Base-by-base conservation (phyloP, 1,140 invertebrate genomes). In the Bombus haemorrhoidalis region DNA sequence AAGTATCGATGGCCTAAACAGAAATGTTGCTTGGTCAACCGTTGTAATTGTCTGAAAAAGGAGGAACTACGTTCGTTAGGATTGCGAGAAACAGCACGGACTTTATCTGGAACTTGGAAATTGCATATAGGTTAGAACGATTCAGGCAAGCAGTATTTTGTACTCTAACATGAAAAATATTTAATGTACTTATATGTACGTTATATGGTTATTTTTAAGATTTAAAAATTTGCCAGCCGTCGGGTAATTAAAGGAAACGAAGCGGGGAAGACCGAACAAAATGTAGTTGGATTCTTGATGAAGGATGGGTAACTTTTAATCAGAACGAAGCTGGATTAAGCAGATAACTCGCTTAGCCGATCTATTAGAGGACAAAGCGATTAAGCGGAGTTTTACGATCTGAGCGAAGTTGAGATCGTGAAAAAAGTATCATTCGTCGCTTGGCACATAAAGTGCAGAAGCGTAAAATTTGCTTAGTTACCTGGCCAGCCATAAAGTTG, bases 391-490 rank as follows among this genome's bases (percentile, higher is more conserved):
- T 59, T 76, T 76, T 75, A 57, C 47, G 47, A 47, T 13, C 32
- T 25, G 9, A 47, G 6, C 34, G 25, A 59, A 39, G 25, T 53
- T 34, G 34, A 15, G 47, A 39, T 37, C 10, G 25, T n/a, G 74
- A 76, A 76, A 59, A 76, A 76, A 59, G 53, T n/a, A 76, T 76
- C 25, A 39, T 76, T 39, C 13, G 74, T 76, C 74, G 34, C 53
- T 53, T 12, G 53, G 10, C n/a, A 22, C n/a, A 39, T 59, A 59
- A 59, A 76, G 74, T 76, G 34, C 47, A 28, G 34, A 10, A 34
- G 34, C 34, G 53, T 76, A 76, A 76, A 76, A 39, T 76, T 76
- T 25, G 53, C 34, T 76, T 76, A 59, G 74, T 76, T 59, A 76
- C 34, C 37, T 59, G 25, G 53, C 74, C 74, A 76, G 53, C 74